Conservation (phyloP, 2,888 invertebrate genomes). For the Silvanus unidentatus region DNA sequence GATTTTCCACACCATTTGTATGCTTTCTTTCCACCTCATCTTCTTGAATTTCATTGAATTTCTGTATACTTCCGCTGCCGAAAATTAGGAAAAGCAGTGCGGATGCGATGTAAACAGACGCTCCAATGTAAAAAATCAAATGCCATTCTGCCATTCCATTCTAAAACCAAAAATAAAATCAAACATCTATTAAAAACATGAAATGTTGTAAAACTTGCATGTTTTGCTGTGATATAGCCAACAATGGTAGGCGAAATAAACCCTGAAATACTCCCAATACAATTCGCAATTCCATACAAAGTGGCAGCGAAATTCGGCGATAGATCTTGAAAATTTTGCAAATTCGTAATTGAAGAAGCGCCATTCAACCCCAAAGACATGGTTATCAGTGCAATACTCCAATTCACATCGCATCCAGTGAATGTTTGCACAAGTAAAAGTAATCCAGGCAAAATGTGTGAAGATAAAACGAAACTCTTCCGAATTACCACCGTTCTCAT, state of each 20-base stretch:
- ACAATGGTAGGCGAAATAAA: slow-evolving; percentile 66
- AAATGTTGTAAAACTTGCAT: too few relatives aligned
- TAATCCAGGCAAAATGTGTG: slow-evolving; percentile 49
- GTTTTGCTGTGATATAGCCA: slow-evolving; percentile 47
- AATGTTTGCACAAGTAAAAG: slow-evolving; percentile 51
- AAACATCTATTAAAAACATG: too few relatives aligned
- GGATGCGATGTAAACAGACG: slow-evolving; percentile 61
- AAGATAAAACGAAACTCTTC: slow-evolving; percentile 62
- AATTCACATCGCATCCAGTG: slow-evolving; percentile 57
- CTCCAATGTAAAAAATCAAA: slow-evolving; percentile 66
- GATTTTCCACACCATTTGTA: slow-evolving; percentile 1
- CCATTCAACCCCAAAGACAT: slow-evolving; percentile 59
- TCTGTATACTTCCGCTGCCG: slow-evolving; percentile 65
- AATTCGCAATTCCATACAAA: slow-evolving; percentile 68
- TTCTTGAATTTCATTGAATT: slow-evolving; percentile 56
- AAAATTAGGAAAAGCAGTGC: slow-evolving; percentile 65
- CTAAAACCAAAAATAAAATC: slow-evolving; percentile 46
- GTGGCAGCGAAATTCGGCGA: slow-evolving; percentile 70
- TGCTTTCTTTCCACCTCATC: too few relatives aligned
- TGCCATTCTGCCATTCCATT: slow-evolving; percentile 74
- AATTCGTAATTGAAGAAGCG: slow-evolving; percentile 42
- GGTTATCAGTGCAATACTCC: slow-evolving; percentile 60
- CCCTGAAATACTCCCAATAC: slow-evolving; percentile 63
- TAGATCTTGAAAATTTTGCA: slow-evolving; percentile 57
- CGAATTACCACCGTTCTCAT: slow-evolving; percentile 54